Conservation (phyloP, 1,140 invertebrate species). For the Acromyrmex echinatior region DNA sequence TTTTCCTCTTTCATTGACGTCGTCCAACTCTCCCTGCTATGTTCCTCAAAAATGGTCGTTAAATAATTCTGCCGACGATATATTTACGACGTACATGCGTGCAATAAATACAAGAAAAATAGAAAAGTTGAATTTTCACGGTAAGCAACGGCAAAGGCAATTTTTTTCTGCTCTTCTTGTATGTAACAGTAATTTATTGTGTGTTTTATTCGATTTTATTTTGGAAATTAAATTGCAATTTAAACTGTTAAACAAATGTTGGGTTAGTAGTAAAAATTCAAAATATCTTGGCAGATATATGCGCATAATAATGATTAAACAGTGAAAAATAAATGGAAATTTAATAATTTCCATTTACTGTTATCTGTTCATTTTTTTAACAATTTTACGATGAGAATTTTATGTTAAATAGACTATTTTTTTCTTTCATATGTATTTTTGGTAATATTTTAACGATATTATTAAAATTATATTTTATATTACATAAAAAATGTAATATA, state of each 20-base stretch:
- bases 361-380: background rate
- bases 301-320: background rate
- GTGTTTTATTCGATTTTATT: background rate
- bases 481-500: background rate
- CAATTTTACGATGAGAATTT: background rate
- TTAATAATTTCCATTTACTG: no score
- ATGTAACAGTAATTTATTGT: background rate
- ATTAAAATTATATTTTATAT: background rate
- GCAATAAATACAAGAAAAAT: constrained; percentile 52
- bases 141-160: background rate
- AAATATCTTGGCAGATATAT: background rate
- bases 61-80: constrained; percentile 19
- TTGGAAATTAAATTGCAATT: background rate
- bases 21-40: background rate
- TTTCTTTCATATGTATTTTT: background rate
- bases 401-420: background rate
- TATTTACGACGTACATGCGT: no score
- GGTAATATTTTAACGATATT: background rate
- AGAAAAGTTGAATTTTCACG: background rate
- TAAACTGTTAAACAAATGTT: background rate
- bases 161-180: background rate
- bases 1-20: constrained; percentile 57
- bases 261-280: background rate
- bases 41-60: constrained; percentile 15
- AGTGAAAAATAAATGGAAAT: background rate